Evolutionary conservation across 2,113 vertebrate genomes (phyloP).

Genomic region (Lophura nycthemera): DNA sequence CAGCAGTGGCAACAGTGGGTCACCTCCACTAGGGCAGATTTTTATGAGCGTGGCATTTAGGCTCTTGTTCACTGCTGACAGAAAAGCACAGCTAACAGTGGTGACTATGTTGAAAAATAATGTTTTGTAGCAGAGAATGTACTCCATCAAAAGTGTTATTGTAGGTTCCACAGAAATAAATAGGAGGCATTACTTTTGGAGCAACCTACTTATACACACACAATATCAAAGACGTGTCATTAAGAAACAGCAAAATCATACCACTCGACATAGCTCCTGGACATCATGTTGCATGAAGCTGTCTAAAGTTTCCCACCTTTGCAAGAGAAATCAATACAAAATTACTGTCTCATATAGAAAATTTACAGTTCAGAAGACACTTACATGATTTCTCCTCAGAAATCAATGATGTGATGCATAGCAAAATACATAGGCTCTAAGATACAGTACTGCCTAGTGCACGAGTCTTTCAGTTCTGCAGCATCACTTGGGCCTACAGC

Average conservation of each 20-base stretch:
- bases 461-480: not conserved
- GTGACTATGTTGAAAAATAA: too few species aligned
- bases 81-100: too few species aligned
- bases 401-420: not conserved
- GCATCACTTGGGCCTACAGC: not conserved
- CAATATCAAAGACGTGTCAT: not conserved
- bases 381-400: not conserved
- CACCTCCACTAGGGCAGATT: too few species aligned
- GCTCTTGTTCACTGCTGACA: too few species aligned
- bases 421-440: not conserved
- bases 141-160: too few species aligned
- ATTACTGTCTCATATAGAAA: not conserved
- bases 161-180: too few species aligned
- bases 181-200: too few species aligned
- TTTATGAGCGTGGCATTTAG: too few species aligned
- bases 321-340: conserved; percentile 18
- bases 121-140: too few species aligned
- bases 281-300: conserved; percentile 99
- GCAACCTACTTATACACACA: not conserved
- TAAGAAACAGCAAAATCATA: conserved; percentile 77
- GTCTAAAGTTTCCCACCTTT: conserved; percentile 98
- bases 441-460: not conserved
- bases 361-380: not conserved
- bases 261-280: conserved; percentile 98
- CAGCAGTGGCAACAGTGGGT: too few species aligned